phyloP scores from a whole-genome alignment of 2,888 invertebrate species.

The Tridacna crocea region DNA sequence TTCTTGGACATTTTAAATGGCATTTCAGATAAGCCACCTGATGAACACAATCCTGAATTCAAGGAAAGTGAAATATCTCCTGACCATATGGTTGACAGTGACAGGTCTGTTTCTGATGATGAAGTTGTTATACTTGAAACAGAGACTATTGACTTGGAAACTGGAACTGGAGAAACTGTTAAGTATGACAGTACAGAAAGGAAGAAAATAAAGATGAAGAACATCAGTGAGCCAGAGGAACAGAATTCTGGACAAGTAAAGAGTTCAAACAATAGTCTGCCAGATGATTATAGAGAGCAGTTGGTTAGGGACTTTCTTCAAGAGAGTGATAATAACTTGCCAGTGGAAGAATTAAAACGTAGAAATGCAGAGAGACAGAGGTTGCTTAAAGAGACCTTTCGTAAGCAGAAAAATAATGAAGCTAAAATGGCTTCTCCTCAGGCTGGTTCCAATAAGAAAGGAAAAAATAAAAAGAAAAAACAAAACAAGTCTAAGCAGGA shows the following conservation, averaged over 20 bases:
- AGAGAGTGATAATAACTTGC: conserved; percentile 60
- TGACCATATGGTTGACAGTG: not conserved
- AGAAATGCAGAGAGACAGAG: conserved; percentile 70
- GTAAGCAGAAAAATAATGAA: conserved; percentile 35
- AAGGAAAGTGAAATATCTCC: not conserved
- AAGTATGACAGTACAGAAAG: not conserved
- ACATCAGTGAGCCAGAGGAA: not conserved
- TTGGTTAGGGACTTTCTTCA: conserved; percentile 65
- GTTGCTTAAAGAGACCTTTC: conserved; percentile 62
- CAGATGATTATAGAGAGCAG: conserved; percentile 64
- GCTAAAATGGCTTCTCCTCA: not conserved
- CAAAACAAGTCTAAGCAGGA: conserved; percentile 20
- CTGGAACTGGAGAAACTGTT: not conserved
- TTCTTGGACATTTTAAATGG: conserved; percentile 66
- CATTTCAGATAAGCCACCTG: conserved; percentile 17
- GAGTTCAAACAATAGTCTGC: conserved; percentile 38
- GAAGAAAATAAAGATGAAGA: not conserved
- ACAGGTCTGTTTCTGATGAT: not conserved
- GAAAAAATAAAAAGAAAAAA: conserved; percentile 44
- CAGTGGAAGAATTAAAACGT: conserved; percentile 65
- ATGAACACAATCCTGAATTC: conserved; percentile 14
- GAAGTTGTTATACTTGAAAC: conserved; percentile 53
- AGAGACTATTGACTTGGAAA: conserved; percentile 45
- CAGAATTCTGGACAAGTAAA: not conserved
- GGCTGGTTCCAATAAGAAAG: conserved; percentile 29